phyloP scores from a whole-genome alignment of 2,113 vertebrate species.

The Neolamprologus modestus region DNA sequence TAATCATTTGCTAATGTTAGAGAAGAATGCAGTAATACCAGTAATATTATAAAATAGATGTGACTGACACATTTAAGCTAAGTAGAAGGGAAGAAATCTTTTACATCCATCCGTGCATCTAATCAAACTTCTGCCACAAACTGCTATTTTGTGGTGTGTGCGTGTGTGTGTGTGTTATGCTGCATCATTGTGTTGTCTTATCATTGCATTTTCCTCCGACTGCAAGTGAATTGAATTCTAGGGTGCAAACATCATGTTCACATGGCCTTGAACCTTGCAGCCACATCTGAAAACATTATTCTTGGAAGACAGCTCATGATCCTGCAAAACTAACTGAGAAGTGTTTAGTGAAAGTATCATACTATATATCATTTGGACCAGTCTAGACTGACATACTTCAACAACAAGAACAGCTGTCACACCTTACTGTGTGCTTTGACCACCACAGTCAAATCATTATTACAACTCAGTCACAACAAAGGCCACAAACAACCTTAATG shows the following conservation, averaged over 20 bases:
- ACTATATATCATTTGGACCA: slow-evolving; percentile 21
- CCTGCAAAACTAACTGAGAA: slow-evolving; percentile 37
- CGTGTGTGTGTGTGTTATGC: neutral
- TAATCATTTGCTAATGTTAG: neutral
- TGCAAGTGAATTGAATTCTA: neutral
- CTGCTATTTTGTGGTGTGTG: neutral
- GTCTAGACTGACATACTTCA: slow-evolving; percentile 17
- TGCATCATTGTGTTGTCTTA: slow-evolving; percentile 6
- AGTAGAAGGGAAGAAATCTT: neutral
- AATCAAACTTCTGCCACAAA: neutral
- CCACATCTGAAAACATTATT: slow-evolving; percentile 70
- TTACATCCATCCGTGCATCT: neutral
- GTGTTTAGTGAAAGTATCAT: slow-evolving; percentile 45
- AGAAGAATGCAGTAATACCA: neutral
- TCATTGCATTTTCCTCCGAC: slow-evolving; percentile 19
- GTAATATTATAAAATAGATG: neutral
- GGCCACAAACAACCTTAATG: neutral
- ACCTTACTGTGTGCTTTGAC: neutral
- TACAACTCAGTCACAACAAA: neutral
- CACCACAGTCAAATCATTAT: neutral
- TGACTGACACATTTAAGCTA: neutral
- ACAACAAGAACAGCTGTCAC: neutral
- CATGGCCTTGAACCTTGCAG: slow-evolving; percentile 49
- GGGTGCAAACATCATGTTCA: slow-evolving; percentile 58
- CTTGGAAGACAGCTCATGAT: slow-evolving; percentile 65